Percentiles rank a stretch among this genome's conserved stretches.
Conservation (phyloP, 2,888 invertebrate genomes). For the Myopa tessellatipennis region DNA sequence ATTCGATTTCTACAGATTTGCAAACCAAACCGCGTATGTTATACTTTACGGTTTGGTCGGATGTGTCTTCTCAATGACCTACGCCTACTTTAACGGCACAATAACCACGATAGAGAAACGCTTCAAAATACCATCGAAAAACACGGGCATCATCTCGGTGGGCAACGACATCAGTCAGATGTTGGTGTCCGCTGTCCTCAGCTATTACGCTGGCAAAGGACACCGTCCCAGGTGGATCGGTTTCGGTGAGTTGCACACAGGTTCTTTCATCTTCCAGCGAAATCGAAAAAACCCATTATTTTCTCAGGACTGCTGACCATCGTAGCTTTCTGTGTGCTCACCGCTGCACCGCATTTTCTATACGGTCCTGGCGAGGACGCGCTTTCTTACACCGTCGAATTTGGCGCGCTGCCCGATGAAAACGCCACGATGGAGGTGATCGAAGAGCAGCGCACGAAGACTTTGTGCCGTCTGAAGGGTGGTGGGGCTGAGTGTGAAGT, state of each 20-base stretch:
- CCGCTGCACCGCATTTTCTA: conserved; percentile 76
- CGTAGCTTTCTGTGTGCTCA: conserved; percentile 75
- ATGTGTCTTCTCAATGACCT: conserved; percentile 77
- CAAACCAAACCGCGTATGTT: conserved; percentile 69
- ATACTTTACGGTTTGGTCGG: conserved; percentile 76
- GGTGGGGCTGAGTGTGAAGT: conserved; percentile 68
- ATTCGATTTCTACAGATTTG: conserved; percentile 58
- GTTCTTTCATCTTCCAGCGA: too few species aligned
- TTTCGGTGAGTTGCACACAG: conserved; percentile 61
- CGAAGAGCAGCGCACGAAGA: conserved; percentile 71
- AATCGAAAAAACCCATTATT: not conserved
- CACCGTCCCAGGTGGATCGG: conserved; percentile 82
- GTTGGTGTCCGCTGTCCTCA: conserved; percentile 74
- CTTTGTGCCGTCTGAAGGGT: conserved; percentile 70
- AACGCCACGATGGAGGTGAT: conserved; percentile 68
- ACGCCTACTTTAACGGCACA: conserved; percentile 79
- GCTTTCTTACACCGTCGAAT: conserved; percentile 73
- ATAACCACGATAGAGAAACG: conserved; percentile 80
- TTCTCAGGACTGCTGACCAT: conserved; percentile 70
- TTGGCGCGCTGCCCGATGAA: conserved; percentile 68
- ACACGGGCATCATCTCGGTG: conserved; percentile 78
- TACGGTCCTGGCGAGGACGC: conserved; percentile 78
- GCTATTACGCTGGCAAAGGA: conserved; percentile 78
- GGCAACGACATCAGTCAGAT: conserved; percentile 81
- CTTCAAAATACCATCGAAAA: conserved; percentile 78